Evolutionary conservation across 2,113 vertebrate genomes (phyloP), one percentile per base, ranked within the genome.

Genomic region (Amazona guildingii): DNA sequence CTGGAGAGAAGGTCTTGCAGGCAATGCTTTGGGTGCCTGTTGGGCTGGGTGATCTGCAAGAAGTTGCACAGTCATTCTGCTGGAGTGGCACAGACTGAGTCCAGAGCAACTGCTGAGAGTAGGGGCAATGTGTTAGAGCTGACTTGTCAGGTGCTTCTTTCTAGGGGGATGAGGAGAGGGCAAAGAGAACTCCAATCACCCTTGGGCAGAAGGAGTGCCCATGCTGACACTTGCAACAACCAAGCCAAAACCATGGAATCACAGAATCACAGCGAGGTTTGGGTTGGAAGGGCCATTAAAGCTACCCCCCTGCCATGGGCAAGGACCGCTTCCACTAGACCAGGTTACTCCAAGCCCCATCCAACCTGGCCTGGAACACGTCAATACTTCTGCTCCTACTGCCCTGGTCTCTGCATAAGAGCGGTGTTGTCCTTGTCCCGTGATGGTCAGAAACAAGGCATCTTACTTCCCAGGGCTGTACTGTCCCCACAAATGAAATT

Each of bases 101-200:
- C 33, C 37, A 46, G 74, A 76, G 1, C 19, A 66, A 17, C 21
- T 41, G 28, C 27, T 9, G 33, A n/a, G 55, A 59, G 49, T 12
- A 44, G 54, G 35, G 33, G 16, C 23, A 67, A 16, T 1, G 6
- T 28, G 17, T 14, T 43, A 8, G 41, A 67, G 13, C 24, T 12
- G 35, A 72, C 29, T n/a, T 72, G n/a, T 9, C 24, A n/a, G n/a
- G 43, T 41, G 3, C 4, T 48, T 78, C 27, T 35, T 73, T 19
- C 3, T 35, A 7, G 10, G 21, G n/a, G 14, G 18, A 33, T 0
- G 3, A 8, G 33, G 37, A 59, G 17, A 4, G 16, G 20, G 9
- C 17, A 37, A 64, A 33, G 44, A 13, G 17, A 23, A 48, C 13
- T 17, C 18, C 27, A 25, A 0, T 12, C 2, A 11, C 33, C 7